These are phyloP conservation scores for Muscidifurax raptorellus DNA, from an alignment of 1,140 invertebrate species.

Conservation along the genomic window DNA sequence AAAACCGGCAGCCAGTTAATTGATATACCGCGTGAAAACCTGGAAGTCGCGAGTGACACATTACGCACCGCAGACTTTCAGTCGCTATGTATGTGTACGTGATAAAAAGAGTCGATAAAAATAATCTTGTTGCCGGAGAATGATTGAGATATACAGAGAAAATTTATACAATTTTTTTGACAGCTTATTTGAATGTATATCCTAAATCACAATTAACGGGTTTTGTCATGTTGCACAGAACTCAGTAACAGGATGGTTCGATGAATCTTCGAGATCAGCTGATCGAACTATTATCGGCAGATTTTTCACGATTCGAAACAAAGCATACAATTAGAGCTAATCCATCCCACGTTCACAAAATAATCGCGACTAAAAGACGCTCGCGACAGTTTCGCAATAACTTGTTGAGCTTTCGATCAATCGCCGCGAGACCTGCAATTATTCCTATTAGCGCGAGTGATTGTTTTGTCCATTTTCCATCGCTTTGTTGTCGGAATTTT, in stretches of 20 bases:
- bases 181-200: too few relatives aligned
- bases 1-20: constrained; percentile 47
- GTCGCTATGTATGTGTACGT: background rate
- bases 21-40: constrained; percentile 30
- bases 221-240: too few relatives aligned
- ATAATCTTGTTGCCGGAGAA: background rate
- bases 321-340: background rate
- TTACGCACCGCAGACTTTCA: background rate
- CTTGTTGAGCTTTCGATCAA: constrained; percentile 40
- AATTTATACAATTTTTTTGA: constrained; percentile 19
- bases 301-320: background rate
- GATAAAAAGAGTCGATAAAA: constrained; percentile 5
- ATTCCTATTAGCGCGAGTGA: constrained; percentile 56
- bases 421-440: constrained; percentile 56
- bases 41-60: background rate
- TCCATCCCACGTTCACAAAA: background rate
- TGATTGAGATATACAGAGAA: constrained; percentile 13
- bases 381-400: background rate
- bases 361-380: background rate
- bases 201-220: too few relatives aligned
- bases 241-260: too few relatives aligned
- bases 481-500: constrained; percentile 20
- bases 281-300: background rate
- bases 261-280: too few relatives aligned
- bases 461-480: constrained; percentile 36